Base-by-base conservation (phyloP, 1,140 invertebrate species). In the Luehdorfia chinensis region DNA sequence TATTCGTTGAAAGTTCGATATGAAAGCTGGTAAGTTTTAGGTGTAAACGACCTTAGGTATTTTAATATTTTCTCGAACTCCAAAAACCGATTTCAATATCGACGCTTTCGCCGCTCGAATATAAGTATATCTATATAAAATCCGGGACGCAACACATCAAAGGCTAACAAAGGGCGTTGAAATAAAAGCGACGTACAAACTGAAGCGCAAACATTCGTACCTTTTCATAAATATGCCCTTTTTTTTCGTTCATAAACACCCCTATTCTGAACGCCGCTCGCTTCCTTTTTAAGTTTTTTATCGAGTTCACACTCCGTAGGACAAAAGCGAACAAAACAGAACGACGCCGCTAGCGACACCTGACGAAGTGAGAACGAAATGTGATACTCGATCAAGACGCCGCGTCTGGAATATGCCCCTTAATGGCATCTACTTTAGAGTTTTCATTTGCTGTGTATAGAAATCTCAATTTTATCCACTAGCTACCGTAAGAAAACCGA, bases 331-430 rank as follows among this genome's bases (percentile, higher is more conserved):
- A 51, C 61, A 75, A 77, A 84, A 76, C 64, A 77, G 71, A 75
- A 60, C 61, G 57, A 50, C 66, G 75, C 78, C 73, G 75, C 69
- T 53, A 75, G 76, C 76, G 75, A 84, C 79, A 81, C 75, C 75
- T 79, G 75, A 73, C 68, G 75, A 75, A 74, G 74, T 81, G 77
- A 73, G 75, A 78, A 76, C 57, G 80, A 76, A 81, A 84, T 68
- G 69, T 63, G 77, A 84, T 80, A 84, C 73, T 59, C 51, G 48
- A 50, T 44, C 53, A 50, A 41, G 14, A 34, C 18, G 46, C 25
- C n/a, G 23, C 18, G 13, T 6, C 6, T 28, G n/a, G 14, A 43
- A 18, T 16, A 1, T 28, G 23, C 2, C 7, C 6, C 25, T 28
- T 30, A 43, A 43, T 14, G 15, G 12, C 13, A 16, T 9, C 8